These are phyloP conservation scores for Drosophila lowei DNA, from an alignment of 1,140 invertebrate species.

Conservation along the genomic window DNA sequence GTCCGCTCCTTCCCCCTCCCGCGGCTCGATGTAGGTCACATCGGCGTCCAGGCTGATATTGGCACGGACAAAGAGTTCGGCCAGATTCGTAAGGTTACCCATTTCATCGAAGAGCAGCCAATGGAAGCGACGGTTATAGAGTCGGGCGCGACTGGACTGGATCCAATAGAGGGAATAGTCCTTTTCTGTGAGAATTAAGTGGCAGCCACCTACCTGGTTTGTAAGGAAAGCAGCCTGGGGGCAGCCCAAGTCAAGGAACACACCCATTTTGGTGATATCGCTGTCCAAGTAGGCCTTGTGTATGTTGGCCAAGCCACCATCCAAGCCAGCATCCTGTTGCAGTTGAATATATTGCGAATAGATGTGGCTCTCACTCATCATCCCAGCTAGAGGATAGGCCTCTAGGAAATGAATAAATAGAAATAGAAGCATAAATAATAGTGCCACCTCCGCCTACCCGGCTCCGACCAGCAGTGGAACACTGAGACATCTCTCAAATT, in stretches of 20 bases:
- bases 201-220: slow-evolving; percentile 41
- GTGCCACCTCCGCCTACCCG: slow-evolving; percentile 22
- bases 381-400: slow-evolving; percentile 30
- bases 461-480: slow-evolving; percentile 69
- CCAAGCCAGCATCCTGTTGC: slow-evolving; percentile 13
- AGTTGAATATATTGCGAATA: slow-evolving; percentile 64
- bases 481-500: slow-evolving; percentile 53
- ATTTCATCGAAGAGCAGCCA: slow-evolving; percentile 68
- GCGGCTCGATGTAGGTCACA: slow-evolving; percentile 42
- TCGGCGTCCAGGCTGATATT: slow-evolving; percentile 73
- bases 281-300: slow-evolving; percentile 54
- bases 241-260: slow-evolving; percentile 68
- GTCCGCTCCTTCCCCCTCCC: slow-evolving; percentile 2
- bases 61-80: slow-evolving; percentile 30
- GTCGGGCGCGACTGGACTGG: slow-evolving; percentile 54
- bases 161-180: not conserved
- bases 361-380: slow-evolving; percentile 43
- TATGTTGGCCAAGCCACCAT: slow-evolving; percentile 35
- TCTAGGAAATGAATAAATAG: slow-evolving; percentile 11
- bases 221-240: slow-evolving; percentile 38
- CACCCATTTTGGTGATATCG: slow-evolving; percentile 46
- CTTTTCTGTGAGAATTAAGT: not conserved
- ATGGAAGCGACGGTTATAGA: slow-evolving; percentile 56
- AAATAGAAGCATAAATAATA: not conserved
- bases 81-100: slow-evolving; percentile 44